Percentiles rank a stretch among this genome's conserved stretches.
phyloP scores from a whole-genome alignment of 1,140 invertebrate species.

The Heliconius congener region DNA sequence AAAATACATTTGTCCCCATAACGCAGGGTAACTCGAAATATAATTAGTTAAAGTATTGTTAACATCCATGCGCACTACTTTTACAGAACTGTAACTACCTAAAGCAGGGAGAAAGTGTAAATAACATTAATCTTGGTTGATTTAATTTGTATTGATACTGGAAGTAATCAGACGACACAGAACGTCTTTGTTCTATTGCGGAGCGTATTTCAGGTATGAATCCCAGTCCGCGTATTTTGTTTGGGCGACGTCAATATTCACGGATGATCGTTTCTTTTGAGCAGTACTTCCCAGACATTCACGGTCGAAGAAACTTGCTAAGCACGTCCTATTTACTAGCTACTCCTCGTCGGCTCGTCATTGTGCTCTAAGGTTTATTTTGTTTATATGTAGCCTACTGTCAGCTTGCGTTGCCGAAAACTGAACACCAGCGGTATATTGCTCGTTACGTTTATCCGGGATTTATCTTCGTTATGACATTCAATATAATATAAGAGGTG shows the following conservation, averaged over 20 bases:
- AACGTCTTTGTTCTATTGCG: slow-evolving; percentile 15
- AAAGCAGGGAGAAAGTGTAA: background rate
- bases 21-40: background rate
- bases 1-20: too few relatives aligned
- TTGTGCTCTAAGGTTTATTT: slow-evolving; percentile 32
- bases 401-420: slow-evolving; percentile 28
- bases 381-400: slow-evolving; percentile 33
- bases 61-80: background rate
- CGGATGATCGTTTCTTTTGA: slow-evolving; percentile 44
- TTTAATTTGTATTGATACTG: slow-evolving; percentile 2
- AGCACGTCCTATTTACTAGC: slow-evolving; percentile 36
- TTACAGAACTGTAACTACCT: background rate
- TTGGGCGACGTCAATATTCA: slow-evolving; percentile 40
- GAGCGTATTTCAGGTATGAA: slow-evolving; percentile 28
- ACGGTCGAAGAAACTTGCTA: slow-evolving; percentile 41
- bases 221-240: slow-evolving; percentile 13
- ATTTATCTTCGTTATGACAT: slow-evolving; percentile 24
- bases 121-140: background rate
- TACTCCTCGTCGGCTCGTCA: slow-evolving; percentile 37
- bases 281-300: slow-evolving; percentile 38
- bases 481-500: slow-evolving; percentile 5
- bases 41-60: background rate
- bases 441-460: slow-evolving; percentile 27
- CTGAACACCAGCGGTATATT: slow-evolving; percentile 3
- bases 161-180: slow-evolving; percentile 19